Conservation (phyloP, 2,888 invertebrate species). For the Melanophora roralis region DNA sequence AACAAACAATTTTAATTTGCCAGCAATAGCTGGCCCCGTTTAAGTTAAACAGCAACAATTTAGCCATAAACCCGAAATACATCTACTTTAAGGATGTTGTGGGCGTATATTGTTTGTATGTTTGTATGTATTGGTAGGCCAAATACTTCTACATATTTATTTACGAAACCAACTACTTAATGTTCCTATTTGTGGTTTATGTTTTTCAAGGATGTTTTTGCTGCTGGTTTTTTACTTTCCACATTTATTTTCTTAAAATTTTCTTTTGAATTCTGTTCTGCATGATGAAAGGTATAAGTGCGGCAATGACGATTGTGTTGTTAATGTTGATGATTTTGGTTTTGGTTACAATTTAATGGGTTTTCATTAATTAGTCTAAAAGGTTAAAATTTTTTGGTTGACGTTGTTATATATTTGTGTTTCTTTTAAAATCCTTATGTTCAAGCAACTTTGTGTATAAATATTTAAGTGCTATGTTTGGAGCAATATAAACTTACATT, state of each 20-base stretch:
- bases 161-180: neutral
- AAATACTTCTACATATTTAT: neutral
- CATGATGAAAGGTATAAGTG: neutral
- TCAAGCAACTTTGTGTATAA: neutral
- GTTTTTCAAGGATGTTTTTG: neutral
- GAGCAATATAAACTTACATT: constrained; percentile 9
- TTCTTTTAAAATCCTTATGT: constrained; percentile 12
- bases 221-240: neutral
- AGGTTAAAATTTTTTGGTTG: constrained; percentile 1
- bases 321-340: constrained; percentile 44
- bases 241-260: neutral
- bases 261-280: neutral
- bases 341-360: constrained; percentile 58
- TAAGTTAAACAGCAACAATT: neutral
- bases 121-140: neutral
- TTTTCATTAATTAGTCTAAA: constrained; percentile 55
- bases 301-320: neutral
- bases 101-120: neutral
- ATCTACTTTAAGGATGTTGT: constrained; percentile 1
- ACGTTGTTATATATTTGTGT: too few relatives aligned
- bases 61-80: neutral
- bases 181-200: neutral
- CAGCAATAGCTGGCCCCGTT: neutral
- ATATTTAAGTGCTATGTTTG: neutral
- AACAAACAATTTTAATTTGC: neutral